phyloP scores from a whole-genome alignment of 2,797 vertebrate genomes.

The Coluber constrictor region DNA sequence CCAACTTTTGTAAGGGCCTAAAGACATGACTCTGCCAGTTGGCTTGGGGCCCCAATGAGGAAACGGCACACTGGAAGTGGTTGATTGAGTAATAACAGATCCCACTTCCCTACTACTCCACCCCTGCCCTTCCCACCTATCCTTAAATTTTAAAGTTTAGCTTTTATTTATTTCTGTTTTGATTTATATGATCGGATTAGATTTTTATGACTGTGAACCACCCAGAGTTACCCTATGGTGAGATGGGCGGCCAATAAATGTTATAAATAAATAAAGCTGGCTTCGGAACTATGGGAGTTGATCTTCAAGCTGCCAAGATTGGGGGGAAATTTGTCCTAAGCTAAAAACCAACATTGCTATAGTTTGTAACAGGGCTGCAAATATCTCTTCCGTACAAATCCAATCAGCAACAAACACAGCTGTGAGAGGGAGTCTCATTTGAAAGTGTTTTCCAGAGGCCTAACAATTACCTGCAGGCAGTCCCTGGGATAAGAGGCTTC shows the following conservation, averaged over 20 bases:
- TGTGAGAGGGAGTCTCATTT: background rate
- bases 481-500: background rate
- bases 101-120: background rate
- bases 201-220: background rate
- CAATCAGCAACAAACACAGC: background rate
- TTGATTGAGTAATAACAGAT: background rate
- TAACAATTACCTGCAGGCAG: background rate
- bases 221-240: background rate
- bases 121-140: background rate
- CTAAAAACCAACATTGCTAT: background rate
- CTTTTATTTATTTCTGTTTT: background rate
- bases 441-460: background rate
- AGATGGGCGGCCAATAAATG: background rate
- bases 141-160: background rate
- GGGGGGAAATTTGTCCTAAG: background rate
- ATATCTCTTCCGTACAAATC: background rate
- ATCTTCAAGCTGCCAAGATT: background rate
- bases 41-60: background rate
- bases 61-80: background rate
- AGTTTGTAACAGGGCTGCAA: background rate
- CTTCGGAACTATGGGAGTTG: background rate
- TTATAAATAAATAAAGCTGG: background rate
- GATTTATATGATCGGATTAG: background rate
- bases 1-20: background rate
- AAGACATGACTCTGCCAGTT: background rate